Evolutionary conservation across 2,888 invertebrate genomes (phyloP), one percentile per base, ranked within the genome.

Genomic region (Conistra vaccinii): DNA sequence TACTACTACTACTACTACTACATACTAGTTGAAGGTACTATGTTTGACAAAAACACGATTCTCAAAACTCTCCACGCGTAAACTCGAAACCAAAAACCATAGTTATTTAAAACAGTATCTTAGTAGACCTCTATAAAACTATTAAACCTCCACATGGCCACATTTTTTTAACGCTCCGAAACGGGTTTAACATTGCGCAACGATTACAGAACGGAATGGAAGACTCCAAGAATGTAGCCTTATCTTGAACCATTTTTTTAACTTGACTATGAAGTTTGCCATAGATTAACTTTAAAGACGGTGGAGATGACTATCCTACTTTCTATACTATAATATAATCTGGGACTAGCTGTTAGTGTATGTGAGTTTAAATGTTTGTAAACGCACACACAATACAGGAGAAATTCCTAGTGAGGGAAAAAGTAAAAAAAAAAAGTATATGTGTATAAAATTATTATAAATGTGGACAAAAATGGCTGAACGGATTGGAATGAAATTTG

Each of bases 171-270:
- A 32, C 3, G 23, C 7, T 26, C 7, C 29, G 3, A 58, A 81
- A 81, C 81, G 10, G 32, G 81, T 81, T 81, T 81, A 39, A 14
- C 23, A 51, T 81, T 81, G 81, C 75, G 66, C 66, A 81, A 84
- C 58, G 32, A 74, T 81, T 84, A 58, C 53, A 12, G 60, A 76
- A 66, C 45, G 23, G 45, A 61, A 42, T 62, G 68, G 81, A 73
- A 80, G 69, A 29, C 32, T 48, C 53, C 57, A 69, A 66, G 85
- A 85, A 81, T 81, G 81, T 55, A 42, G 68, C 39, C 35, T 55
- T 73, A 80, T 84, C 74, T 71, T 72, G 12, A 26, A 66, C 23
- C 51, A 4, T n/a, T n/a, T 60, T 66, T n/a, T 66, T 58, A n/a
- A 32, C 17, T 32, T 66, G 10, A 10, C 17, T 66, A 20, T 32